A percentile compares a stretch with the other conserved stretches of the same genome.
Evolutionary conservation across 2,888 invertebrate genomes (phyloP).

Genomic region (Hydraecia micacea): DNA sequence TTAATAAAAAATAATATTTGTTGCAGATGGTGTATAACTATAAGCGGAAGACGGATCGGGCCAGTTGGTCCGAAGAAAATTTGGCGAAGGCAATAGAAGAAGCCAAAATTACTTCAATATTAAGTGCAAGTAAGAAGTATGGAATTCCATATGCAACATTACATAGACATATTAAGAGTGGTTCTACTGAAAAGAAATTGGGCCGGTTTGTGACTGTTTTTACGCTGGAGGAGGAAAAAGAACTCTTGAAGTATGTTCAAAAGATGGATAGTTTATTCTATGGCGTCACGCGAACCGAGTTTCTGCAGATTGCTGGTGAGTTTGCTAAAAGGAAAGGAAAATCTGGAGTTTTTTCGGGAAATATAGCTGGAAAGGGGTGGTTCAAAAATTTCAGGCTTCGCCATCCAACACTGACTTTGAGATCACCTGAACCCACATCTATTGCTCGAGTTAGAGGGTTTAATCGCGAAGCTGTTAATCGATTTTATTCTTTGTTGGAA

Average conservation of each 20-base stretch:
- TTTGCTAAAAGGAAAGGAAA: conserved; percentile 12
- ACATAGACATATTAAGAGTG: neutral
- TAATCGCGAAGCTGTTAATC: conserved; percentile 10
- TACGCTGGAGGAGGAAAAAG: neutral
- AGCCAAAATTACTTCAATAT: neutral
- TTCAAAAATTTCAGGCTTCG: conserved; percentile 12
- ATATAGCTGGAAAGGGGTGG: conserved; percentile 15
- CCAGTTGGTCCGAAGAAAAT: neutral
- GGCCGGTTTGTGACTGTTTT: conserved; percentile 2
- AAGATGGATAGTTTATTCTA: conserved; percentile 5
- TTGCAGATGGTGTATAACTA: neutral
- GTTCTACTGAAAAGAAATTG: neutral
- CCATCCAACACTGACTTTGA: conserved; percentile 9
- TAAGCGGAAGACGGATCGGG: neutral
- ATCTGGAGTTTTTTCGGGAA: conserved; percentile 20
- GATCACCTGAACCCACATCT: conserved; percentile 42
- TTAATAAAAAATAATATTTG: neutral
- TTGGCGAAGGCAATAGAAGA: neutral
- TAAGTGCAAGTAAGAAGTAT: conserved; percentile 8
- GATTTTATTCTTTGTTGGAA: conserved; percentile 12
- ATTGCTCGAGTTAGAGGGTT: conserved; percentile 31
- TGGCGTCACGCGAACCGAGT: conserved; percentile 11
- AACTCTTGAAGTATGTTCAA: neutral
- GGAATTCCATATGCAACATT: conserved; percentile 2
- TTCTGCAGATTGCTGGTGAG: conserved; percentile 2